phyloP scores from a whole-genome alignment of 1,140 invertebrate genomes.

The Antheraea mylitta region DNA sequence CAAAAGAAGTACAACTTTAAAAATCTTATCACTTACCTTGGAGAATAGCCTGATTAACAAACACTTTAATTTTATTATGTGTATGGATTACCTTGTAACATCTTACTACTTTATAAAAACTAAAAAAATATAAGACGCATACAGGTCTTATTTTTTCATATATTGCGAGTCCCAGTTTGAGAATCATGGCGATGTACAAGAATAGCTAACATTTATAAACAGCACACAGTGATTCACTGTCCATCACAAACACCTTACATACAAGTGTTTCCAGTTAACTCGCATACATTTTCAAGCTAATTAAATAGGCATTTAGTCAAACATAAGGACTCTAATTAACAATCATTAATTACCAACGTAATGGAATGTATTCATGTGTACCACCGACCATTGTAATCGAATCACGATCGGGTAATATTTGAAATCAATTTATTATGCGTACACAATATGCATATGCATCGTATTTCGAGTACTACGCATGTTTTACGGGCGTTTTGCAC shows the following conservation, averaged over 20 bases:
- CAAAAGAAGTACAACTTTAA: too few relatives aligned
- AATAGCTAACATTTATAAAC: conserved; percentile 5
- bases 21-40: too few relatives aligned
- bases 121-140: too few relatives aligned
- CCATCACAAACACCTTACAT: conserved; percentile 39
- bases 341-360: conserved; percentile 26
- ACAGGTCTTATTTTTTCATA: too few relatives aligned
- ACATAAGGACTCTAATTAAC: conserved; percentile 35
- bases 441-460: not conserved
- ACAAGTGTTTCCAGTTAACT: conserved; percentile 33
- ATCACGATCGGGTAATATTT: conserved; percentile 17
- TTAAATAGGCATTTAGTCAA: conserved; percentile 24
- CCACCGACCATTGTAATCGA: conserved; percentile 19
- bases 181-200: too few relatives aligned
- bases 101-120: too few relatives aligned
- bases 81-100: too few relatives aligned
- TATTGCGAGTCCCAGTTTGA: too few relatives aligned
- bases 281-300: conserved; percentile 46
- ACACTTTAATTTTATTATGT: too few relatives aligned
- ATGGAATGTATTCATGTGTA: conserved; percentile 11
- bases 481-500: conserved; percentile 17
- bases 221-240: conserved; percentile 21
- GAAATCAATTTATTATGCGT: not conserved
- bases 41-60: too few relatives aligned
- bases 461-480: not conserved